Evolutionary conservation across 2,797 vertebrate genomes (phyloP), one percentile per base, ranked within the genome.

Genomic region (Danio tinwini): DNA sequence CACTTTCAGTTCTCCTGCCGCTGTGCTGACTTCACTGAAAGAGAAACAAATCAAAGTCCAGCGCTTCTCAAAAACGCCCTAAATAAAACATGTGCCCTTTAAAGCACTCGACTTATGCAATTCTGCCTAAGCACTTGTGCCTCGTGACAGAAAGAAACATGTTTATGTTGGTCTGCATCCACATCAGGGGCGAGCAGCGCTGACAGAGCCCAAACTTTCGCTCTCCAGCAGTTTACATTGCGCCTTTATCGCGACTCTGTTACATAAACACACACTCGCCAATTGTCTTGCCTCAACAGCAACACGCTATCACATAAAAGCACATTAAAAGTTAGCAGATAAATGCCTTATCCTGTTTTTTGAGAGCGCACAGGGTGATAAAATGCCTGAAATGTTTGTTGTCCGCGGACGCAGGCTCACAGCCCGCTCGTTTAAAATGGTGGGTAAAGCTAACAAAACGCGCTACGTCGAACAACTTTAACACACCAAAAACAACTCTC

Each of bases 371-470:
- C 13, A 56, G 39, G 10, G 44, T 5, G 2, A 16, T 42, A 7
- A 42, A 17, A 67, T 65, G 52, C 50, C 63, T 44, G 1, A 72
- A 74, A 74, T 42, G 2, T 37, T 55, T 64, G 16, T 65, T 29
- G 17, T 39, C 21, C 52, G 21, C 44, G 37, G 37, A 71, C 67
- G 21, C 59, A 11, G 17, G 16, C 49, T 53, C 69, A 4, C 69
- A 72, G 78, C 69, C 40, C 59, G 78, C 61, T 73, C 50, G 69
- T 65, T 80, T 72, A 80, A 80, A 80, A 80, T 80, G 78, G 78
- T 80, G 78, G 76, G 69, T 64, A 65, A 55, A 64, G 69, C 78
- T 79, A 79, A 79, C 76, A 71, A 53, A 58, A 80, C 68, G 77
- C 77, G 59, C 59, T 19, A 55, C 61, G 2, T 49, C 42, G 68